Percentiles rank a stretch among this genome's conserved stretches.
Conservation (phyloP, 2,888 invertebrate genomes). For the Erpobdella octoculata region DNA sequence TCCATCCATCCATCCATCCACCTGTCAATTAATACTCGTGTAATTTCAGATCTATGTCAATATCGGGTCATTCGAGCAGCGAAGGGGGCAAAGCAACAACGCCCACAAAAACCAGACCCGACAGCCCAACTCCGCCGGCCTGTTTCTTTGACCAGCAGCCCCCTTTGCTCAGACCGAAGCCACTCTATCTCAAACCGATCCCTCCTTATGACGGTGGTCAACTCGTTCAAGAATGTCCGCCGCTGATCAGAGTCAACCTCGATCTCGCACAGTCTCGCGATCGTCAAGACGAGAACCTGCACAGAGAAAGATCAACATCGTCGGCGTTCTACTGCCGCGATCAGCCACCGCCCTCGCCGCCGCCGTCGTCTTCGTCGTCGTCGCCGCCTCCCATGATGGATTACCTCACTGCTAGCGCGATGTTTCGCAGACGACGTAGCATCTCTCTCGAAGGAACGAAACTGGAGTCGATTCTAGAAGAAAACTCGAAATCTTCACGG, state of each 20-base stretch:
- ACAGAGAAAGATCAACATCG: not conserved
- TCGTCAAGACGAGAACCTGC: not conserved
- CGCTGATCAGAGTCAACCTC: not conserved
- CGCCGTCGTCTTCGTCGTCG: not conserved
- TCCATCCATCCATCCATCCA: not conserved
- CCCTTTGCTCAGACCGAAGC: constrained; percentile 2
- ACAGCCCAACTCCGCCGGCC: constrained; percentile 14
- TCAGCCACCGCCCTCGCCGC: not conserved
- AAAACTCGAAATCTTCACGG: constrained; percentile 17
- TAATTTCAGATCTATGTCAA: constrained; percentile 7
- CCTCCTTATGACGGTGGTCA: not conserved
- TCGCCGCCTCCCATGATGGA: not conserved
- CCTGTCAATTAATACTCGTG: not conserved
- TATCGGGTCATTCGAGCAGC: not conserved
- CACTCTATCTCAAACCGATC: constrained; percentile 1
- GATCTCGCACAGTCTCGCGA: not conserved
- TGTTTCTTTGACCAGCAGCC: constrained; percentile 10
- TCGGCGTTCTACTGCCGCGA: not conserved
- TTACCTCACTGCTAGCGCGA: not conserved
- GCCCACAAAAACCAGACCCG: constrained; percentile 14
- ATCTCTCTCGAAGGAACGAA: constrained; percentile 21
- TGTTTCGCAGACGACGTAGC: constrained; percentile 11
- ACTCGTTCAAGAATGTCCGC: not conserved
- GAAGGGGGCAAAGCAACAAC: not conserved
- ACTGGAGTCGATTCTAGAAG: constrained; percentile 20